Percentiles rank a stretch among this genome's conserved stretches.
phyloP scores from a whole-genome alignment of 2,797 vertebrate genomes.

The Pelodytes ibericus region DNA sequence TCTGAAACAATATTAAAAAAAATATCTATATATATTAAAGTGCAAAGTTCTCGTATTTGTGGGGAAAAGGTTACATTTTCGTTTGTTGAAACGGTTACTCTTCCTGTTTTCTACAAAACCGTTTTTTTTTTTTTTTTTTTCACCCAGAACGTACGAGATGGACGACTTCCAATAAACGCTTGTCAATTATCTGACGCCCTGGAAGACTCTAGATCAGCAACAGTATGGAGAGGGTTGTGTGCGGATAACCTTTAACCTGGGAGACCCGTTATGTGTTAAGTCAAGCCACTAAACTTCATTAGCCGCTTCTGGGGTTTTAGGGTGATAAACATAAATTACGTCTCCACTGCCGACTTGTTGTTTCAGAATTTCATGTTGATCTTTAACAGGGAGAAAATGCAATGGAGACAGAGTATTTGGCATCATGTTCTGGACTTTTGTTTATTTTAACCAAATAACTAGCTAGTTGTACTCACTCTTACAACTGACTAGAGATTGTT shows the following conservation, averaged over 20 bases:
- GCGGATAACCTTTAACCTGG: conserved; percentile 21
- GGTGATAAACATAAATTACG: conserved; percentile 26
- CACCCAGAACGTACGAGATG: neutral
- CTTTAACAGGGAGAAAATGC: conserved; percentile 20
- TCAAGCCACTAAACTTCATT: conserved; percentile 42
- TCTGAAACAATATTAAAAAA: no score
- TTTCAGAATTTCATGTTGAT: conserved; percentile 8
- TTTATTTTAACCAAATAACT: neutral
- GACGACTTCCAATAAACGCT: neutral
- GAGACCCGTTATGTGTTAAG: conserved; percentile 37
- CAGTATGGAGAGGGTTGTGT: neutral
- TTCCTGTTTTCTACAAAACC: neutral
- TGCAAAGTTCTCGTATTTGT: no score
- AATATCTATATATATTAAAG: no score
- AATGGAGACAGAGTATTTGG: neutral
- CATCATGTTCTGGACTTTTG: neutral
- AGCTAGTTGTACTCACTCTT: neutral
- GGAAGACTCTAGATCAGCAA: conserved; percentile 10
- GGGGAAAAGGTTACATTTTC: no score
- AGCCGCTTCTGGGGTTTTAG: conserved; percentile 27
- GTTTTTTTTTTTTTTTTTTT: neutral
- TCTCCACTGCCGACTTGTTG: conserved; percentile 31
- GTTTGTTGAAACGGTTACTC: neutral
- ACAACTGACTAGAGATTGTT: neutral
- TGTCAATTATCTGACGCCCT: neutral